Evolutionary conservation across 2,113 vertebrate genomes (phyloP).

Genomic region (Hipposideros armiger): DNA sequence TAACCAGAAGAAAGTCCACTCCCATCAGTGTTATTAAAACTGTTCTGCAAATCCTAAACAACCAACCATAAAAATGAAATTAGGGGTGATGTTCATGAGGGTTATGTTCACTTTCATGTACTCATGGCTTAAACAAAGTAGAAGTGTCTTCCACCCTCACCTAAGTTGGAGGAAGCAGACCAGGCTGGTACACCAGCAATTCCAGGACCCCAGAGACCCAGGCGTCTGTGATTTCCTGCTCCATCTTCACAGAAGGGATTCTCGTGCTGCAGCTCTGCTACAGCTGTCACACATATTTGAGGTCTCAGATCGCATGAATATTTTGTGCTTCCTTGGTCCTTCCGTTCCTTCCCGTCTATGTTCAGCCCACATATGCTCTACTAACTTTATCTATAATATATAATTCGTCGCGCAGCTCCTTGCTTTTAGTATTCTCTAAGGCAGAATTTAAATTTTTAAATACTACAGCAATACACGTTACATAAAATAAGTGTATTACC

Average conservation of each 20-base stretch:
- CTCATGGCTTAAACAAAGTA: not conserved
- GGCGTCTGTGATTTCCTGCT: not conserved
- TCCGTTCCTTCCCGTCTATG: not conserved
- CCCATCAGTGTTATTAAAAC: not conserved
- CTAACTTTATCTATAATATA: not conserved
- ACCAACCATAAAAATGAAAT: not conserved
- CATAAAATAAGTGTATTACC: not conserved
- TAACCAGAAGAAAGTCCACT: not conserved
- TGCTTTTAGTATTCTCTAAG: not conserved
- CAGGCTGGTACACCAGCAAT: too few relatives aligned
- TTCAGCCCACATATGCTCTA: not conserved
- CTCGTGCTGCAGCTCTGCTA: not conserved
- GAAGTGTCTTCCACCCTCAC: not conserved
- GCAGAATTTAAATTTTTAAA: constrained; percentile 31
- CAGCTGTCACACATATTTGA: not conserved
- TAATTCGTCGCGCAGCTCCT: not conserved
- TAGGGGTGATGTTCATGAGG: not conserved
- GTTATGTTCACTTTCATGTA: not conserved
- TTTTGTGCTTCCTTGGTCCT: not conserved
- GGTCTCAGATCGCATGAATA: not conserved
- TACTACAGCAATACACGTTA: not conserved
- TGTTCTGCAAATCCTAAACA: not conserved
- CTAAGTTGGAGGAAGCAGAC: not conserved
- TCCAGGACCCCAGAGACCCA: not conserved
- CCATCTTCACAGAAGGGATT: not conserved